Evolutionary conservation across 1,140 invertebrate genomes (phyloP).

Genomic region (Calephelis virginiensis): DNA sequence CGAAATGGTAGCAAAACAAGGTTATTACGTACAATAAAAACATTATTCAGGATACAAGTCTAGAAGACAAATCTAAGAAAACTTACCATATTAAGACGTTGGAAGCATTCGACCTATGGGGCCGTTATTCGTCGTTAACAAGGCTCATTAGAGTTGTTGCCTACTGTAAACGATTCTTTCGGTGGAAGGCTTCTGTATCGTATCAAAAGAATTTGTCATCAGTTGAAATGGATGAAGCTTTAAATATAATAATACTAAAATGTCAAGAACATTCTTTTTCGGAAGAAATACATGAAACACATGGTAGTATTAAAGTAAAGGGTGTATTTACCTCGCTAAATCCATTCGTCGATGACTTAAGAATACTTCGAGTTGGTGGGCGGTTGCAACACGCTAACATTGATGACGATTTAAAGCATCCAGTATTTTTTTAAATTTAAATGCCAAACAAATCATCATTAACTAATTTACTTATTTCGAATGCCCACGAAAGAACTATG

Average conservation of each 20-base stretch:
- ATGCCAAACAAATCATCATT: constrained; percentile 23
- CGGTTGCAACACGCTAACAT: too few relatives aligned
- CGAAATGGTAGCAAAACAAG: constrained; percentile 19
- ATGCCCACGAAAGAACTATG: constrained; percentile 21
- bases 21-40: constrained; percentile 2
- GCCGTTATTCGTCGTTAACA: constrained; percentile 17
- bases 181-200: not conserved
- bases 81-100: not conserved
- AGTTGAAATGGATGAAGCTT: constrained; percentile 23
- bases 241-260: constrained; percentile 23
- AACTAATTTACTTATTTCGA: constrained; percentile 23
- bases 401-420: too few relatives aligned
- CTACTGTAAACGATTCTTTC: constrained; percentile 27
- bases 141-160: constrained; percentile 22
- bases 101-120: constrained; percentile 22
- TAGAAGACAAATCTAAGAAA: constrained; percentile 22
- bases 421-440: too few relatives aligned
- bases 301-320: constrained; percentile 19
- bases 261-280: constrained; percentile 21
- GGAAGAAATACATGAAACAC: constrained; percentile 24
- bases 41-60: constrained; percentile 19
- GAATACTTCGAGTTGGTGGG: too few relatives aligned
- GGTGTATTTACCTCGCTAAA: not conserved
- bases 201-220: not conserved
- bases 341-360: too few relatives aligned